Conservation (phyloP, 1,140 invertebrate species). For the Ips typographus region DNA sequence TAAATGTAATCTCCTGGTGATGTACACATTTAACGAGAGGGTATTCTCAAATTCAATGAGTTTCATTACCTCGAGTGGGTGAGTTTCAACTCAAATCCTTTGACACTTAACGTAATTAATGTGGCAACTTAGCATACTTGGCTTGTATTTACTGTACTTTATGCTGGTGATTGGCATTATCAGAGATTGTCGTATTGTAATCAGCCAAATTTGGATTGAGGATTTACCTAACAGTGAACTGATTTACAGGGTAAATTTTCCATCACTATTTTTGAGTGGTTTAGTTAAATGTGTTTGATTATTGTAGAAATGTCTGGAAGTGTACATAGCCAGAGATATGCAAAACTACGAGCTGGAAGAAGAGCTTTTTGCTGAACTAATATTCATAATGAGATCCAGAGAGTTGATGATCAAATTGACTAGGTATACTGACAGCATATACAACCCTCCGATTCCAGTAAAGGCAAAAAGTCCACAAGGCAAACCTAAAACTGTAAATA, state of each 20-base stretch:
- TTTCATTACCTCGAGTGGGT: constrained; percentile 23
- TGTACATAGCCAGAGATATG: constrained; percentile 35
- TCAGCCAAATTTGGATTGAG: constrained; percentile 28
- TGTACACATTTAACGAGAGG: constrained; percentile 26
- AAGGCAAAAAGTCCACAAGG: neutral
- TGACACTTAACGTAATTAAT: neutral
- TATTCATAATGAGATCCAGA: constrained; percentile 37
- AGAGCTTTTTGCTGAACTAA: constrained; percentile 28
- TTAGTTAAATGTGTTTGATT: constrained; percentile 8
- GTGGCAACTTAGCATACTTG: constrained; percentile 23
- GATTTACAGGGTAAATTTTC: neutral
- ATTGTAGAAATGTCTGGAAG: constrained; percentile 33
- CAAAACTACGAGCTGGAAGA: constrained; percentile 34
- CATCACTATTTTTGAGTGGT: neutral
- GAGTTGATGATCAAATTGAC: constrained; percentile 33
- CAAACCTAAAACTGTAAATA: no score
- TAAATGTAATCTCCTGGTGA: constrained; percentile 14
- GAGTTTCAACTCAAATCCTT: neutral
- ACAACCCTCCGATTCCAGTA: constrained; percentile 3
- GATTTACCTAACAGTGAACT: constrained; percentile 18
- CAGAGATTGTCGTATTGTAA: neutral
- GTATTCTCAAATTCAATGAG: constrained; percentile 16
- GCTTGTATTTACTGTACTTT: constrained; percentile 33
- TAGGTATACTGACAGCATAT: constrained; percentile 15
- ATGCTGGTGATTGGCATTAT: constrained; percentile 21